Evolutionary conservation across 2,888 invertebrate genomes (phyloP).

Genomic region (Drosophila cracens): DNA sequence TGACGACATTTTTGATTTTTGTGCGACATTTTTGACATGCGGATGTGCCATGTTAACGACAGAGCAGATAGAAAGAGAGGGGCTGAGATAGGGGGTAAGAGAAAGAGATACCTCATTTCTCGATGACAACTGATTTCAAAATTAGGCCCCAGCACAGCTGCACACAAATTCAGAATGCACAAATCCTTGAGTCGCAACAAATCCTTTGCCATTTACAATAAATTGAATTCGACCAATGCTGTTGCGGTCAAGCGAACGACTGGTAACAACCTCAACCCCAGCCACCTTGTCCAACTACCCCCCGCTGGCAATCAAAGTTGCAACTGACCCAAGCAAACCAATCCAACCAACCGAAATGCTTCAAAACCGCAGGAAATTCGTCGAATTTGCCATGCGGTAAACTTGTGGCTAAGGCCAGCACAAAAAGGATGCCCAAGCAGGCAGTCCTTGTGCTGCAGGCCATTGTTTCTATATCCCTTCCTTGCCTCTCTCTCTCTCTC

Average conservation of each 20-base stretch:
- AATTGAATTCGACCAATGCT: slow-evolving; percentile 80
- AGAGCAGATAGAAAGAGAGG: background rate
- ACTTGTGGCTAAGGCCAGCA: slow-evolving; percentile 54
- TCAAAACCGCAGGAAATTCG: slow-evolving; percentile 79
- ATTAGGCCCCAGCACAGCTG: slow-evolving; percentile 53
- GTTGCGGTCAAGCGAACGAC: slow-evolving; percentile 61
- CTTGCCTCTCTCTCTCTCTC: background rate
- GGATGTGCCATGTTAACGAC: slow-evolving; percentile 79
- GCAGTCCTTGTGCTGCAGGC: slow-evolving; percentile 55
- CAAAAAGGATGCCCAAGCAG: slow-evolving; percentile 66
- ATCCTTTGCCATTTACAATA: slow-evolving; percentile 77
- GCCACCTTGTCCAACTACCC: background rate
- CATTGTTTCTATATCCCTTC: slow-evolving; percentile 39
- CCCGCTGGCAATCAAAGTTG: slow-evolving; percentile 63
- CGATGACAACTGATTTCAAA: slow-evolving; percentile 41
- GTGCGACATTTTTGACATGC: slow-evolving; percentile 81
- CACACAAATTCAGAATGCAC: slow-evolving; percentile 48
- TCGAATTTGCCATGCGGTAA: slow-evolving; percentile 81
- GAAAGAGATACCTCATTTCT: slow-evolving; percentile 1
- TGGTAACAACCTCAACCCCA: background rate
- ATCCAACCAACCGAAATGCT: slow-evolving; percentile 65
- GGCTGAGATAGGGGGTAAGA: background rate
- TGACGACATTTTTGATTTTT: slow-evolving; percentile 70
- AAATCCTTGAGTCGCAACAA: slow-evolving; percentile 54
- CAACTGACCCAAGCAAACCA: slow-evolving; percentile 44